phyloP scores from a whole-genome alignment of 2,113 vertebrate species.

The Tetrao urogallus region DNA sequence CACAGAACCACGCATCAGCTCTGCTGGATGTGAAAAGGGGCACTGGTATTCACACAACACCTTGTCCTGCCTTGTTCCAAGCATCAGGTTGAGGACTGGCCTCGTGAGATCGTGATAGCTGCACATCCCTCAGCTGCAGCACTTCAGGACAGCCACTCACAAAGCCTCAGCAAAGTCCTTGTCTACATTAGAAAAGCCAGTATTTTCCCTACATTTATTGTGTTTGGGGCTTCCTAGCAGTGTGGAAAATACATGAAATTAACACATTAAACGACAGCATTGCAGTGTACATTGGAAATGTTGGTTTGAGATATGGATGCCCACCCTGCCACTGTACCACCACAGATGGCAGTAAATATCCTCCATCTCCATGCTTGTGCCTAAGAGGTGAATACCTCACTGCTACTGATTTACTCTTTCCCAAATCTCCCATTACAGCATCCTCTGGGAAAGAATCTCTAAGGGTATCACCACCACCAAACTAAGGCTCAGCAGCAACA shows the following conservation, averaged over 20 bases:
- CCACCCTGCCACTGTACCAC: neutral
- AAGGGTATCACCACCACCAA: neutral
- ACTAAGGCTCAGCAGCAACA: neutral
- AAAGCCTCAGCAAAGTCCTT: neutral
- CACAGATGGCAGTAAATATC: neutral
- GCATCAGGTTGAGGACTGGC: too few species aligned
- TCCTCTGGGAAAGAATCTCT: neutral
- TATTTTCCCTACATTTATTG: fast-evolving
- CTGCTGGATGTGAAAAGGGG: neutral
- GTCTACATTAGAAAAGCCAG: neutral
- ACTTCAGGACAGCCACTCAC: neutral
- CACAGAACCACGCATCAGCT: neutral
- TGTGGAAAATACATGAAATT: neutral
- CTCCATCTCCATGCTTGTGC: neutral
- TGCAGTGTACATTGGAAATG: fast-evolving
- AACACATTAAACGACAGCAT: neutral
- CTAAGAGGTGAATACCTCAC: neutral
- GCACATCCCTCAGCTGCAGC: neutral
- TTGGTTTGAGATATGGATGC: neutral
- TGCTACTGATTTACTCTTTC: neutral
- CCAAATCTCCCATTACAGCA: neutral
- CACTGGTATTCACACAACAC: fast-evolving
- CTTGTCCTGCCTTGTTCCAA: neutral
- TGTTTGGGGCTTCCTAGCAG: neutral
- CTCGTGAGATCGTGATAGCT: neutral